phyloP scores from a whole-genome alignment of 2,113 vertebrate species.

The Labeo rohita region DNA sequence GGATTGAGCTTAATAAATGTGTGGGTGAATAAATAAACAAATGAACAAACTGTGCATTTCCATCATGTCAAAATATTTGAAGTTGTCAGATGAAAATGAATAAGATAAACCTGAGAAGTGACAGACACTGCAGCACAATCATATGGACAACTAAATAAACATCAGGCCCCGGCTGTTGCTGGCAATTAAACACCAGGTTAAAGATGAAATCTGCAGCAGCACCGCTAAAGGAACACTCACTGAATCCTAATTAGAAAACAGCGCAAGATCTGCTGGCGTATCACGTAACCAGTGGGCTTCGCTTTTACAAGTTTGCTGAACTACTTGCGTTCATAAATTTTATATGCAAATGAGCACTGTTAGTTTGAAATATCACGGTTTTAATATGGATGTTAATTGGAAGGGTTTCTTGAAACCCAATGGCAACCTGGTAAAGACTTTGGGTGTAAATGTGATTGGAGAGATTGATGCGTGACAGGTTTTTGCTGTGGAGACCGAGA shows the following conservation, averaged over 20 bases:
- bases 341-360: slow-evolving; percentile 16
- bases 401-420: background rate
- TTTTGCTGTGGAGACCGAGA: background rate
- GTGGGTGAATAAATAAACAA: background rate
- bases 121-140: background rate
- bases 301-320: background rate
- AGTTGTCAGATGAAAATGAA: background rate
- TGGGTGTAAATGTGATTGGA: background rate
- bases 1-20: background rate
- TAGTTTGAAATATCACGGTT: background rate
- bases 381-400: slow-evolving; percentile 13
- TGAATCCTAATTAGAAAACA: slow-evolving; percentile 26
- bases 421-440: background rate
- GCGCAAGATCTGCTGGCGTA: background rate
- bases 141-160: background rate
- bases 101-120: background rate
- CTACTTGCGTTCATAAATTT: slow-evolving; percentile 15
- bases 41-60: background rate
- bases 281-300: background rate
- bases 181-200: slow-evolving; percentile 25
- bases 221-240: background rate
- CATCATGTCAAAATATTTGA: slow-evolving; percentile 25
- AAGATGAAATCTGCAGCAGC: slow-evolving; percentile 32
- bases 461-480: background rate
- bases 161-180: background rate